These are phyloP conservation scores for Poecilobothrus nobilitatus DNA, from an alignment of 2,888 invertebrate species.

Conservation along the genomic window DNA sequence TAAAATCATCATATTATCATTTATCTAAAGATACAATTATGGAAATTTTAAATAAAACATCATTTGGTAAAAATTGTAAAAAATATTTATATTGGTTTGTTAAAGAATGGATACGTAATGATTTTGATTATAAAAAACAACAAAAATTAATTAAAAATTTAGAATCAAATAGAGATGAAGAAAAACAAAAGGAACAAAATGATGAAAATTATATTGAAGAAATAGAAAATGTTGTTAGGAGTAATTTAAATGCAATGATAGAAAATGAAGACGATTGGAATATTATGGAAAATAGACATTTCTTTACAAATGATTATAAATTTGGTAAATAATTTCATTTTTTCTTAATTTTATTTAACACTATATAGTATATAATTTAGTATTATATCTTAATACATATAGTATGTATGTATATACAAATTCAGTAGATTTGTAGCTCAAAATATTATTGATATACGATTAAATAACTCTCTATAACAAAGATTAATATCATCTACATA, in stretches of 20 bases:
- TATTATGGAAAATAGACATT: not conserved
- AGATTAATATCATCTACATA: no score
- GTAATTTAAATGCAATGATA: not conserved
- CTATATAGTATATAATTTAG: no score
- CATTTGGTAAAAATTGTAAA: slow-evolving; percentile 30
- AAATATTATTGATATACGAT: no score
- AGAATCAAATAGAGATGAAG: slow-evolving; percentile 30
- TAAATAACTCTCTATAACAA: no score
- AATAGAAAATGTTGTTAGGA: slow-evolving; percentile 18
- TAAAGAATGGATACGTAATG: slow-evolving; percentile 40
- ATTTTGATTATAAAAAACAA: slow-evolving; percentile 33
- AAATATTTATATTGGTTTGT: slow-evolving; percentile 37
- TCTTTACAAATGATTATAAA: not conserved
- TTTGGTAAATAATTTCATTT: not conserved
- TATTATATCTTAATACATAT: no score
- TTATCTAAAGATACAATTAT: slow-evolving; percentile 41
- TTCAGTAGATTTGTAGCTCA: no score
- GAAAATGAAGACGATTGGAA: not conserved
- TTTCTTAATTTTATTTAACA: no score
- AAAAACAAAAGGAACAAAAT: slow-evolving; percentile 30
- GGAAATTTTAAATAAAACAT: slow-evolving; percentile 31
- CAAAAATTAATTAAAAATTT: slow-evolving; percentile 29
- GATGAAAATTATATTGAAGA: slow-evolving; percentile 29
- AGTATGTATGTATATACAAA: no score
- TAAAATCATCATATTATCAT: slow-evolving; percentile 38